A percentile compares a stretch with the other conserved stretches of the same genome.
These are phyloP conservation scores for Paraplagusia blochii DNA, from an alignment of 2,113 vertebrate genomes.

Conservation along the genomic window DNA sequence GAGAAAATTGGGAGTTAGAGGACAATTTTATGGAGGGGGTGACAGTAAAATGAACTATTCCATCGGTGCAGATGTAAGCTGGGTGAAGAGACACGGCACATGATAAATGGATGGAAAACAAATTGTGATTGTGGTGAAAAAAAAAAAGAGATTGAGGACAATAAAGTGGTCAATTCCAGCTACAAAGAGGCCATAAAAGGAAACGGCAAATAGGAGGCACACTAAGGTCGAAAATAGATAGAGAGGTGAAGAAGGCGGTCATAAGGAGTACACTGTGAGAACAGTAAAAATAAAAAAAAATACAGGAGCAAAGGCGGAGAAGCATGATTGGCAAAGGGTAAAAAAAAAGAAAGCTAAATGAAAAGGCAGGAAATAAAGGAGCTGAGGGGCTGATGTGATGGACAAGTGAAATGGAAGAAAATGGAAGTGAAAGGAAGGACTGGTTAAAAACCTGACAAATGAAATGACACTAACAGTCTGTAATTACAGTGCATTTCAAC, in stretches of 20 bases:
- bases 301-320: background rate
- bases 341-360: background rate
- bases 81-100: background rate
- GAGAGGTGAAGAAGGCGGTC: background rate
- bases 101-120: conserved; percentile 8
- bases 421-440: background rate
- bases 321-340: conserved; percentile 14
- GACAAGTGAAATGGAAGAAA: conserved; percentile 7
- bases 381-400: conserved; percentile 10
- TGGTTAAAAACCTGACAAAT: background rate
- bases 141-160: background rate
- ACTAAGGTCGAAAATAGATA: background rate
- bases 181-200: background rate
- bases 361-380: conserved; percentile 30
- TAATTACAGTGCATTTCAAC: background rate
- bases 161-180: conserved; percentile 1
- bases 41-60: conserved; percentile 1
- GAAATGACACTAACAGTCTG: background rate
- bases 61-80: background rate
- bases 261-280: background rate
- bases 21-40: background rate
- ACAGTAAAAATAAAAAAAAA: background rate
- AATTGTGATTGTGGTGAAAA: background rate
- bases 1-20: background rate
- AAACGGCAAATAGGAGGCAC: no score